Base-by-base conservation (phyloP, 2,113 vertebrate genomes). In the Xiphophorus couchianus region DNA sequence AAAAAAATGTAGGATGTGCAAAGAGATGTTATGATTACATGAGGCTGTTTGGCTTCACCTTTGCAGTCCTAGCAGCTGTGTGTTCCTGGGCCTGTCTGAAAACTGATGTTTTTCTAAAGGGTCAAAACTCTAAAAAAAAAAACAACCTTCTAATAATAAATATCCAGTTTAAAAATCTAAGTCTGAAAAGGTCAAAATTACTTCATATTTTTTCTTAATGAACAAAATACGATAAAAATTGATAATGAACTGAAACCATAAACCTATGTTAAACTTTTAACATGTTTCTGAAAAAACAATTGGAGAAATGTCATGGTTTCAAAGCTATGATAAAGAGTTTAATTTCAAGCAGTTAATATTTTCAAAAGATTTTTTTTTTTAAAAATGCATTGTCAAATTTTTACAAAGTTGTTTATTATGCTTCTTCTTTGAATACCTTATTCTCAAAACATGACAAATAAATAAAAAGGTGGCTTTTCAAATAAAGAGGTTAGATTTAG, bases 1-100 rank as follows among this genome's bases (percentile, higher is more conserved):
- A 13, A 39, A 39, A 70, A 58, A 62, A 28, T 37, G 60, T 13
- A 22, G 42, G n/a, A 25, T 35, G 30, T 10, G 37, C 25, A 13
- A 8, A 64, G 73, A 74, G 6, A 72, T 72, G 79, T 63, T 64
- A 37, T 3, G 10, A 83, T 77, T 73, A 42, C n/a, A 31, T 69
- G 25, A 76, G 65, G 27, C 29, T 58, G 17, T 69, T 66, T 10
- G 4, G 37, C 5, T 33, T 82, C 58, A 81, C 0, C 33, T 74
- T 60, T 61, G n/a, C 33, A 62, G 14, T 62, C 42, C 14, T 17
- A 81, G 30, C 30, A 71, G 54, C 30, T 68, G 1, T 63, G 60
- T 66, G 29, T 4, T 12, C 28, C 19, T 5, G 29, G 8, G 66
- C 54, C 63, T 71, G 13, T 42, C 39, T 60, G 9, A 86, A 22